These are phyloP conservation scores for Odontamblyopus rebecca DNA, from an alignment of 2,797 vertebrate species.

Conservation along the genomic window DNA sequence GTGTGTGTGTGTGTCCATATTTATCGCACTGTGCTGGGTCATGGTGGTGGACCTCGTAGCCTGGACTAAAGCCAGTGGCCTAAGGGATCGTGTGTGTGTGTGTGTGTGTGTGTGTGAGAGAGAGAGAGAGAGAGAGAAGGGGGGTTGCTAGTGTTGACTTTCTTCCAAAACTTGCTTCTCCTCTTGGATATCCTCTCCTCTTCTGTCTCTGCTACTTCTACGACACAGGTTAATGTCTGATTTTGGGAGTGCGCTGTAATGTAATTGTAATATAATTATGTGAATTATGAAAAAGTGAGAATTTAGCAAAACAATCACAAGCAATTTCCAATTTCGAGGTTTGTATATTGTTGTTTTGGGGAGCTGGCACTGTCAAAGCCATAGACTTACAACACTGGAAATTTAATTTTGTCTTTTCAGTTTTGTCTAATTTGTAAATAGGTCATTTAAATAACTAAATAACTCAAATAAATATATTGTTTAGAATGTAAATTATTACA, in stretches of 20 bases:
- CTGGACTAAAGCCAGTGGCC: constrained; percentile 68
- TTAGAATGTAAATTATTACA: background rate
- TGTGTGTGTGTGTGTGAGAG: background rate
- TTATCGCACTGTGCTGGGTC: constrained; percentile 65
- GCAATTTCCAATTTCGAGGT: too few species aligned
- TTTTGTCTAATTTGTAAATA: too few species aligned
- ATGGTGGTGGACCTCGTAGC: constrained; percentile 56
- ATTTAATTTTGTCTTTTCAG: too few species aligned
- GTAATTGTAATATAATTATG: background rate
- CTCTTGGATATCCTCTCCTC: constrained; percentile 16
- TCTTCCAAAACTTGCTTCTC: constrained; percentile 44
- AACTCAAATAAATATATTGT: background rate
- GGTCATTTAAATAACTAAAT: background rate
- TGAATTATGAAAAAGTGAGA: background rate
- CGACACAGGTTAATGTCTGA: constrained; percentile 35
- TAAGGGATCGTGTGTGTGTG: constrained; percentile 34
- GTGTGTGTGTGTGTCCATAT: constrained; percentile 48
- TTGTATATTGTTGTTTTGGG: background rate
- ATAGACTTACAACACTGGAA: too few species aligned
- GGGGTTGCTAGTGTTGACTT: constrained; percentile 45
- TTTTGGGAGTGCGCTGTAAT: constrained; percentile 16
- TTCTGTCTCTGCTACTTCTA: constrained; percentile 27
- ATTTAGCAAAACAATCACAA: background rate
- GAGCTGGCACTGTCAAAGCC: background rate
- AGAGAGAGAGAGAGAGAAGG: background rate